These are phyloP conservation scores for Drosophila albomicans DNA, from an alignment of 1,140 invertebrate species.

Conservation along the genomic window DNA sequence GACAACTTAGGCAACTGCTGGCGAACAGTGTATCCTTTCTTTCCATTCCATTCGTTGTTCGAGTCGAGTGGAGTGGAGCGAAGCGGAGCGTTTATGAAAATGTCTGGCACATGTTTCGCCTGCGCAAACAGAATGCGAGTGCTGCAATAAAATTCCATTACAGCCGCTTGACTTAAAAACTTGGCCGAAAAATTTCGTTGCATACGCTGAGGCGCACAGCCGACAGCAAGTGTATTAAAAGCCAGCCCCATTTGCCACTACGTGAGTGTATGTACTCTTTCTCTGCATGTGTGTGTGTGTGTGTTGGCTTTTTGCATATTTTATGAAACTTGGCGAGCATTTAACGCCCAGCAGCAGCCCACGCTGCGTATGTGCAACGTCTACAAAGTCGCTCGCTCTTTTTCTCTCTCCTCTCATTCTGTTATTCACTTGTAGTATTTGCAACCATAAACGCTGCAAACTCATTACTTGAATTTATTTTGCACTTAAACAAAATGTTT, in stretches of 20 bases:
- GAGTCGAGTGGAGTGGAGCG: not conserved
- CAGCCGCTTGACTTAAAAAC: slow-evolving; percentile 73
- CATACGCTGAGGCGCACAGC: slow-evolving; percentile 31
- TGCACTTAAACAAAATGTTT: slow-evolving; percentile 83
- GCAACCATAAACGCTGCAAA: slow-evolving; percentile 64
- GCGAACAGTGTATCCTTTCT: not conserved
- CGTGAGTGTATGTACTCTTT: slow-evolving; percentile 54
- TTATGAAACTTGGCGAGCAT: slow-evolving; percentile 81
- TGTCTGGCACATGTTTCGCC: slow-evolving; percentile 79
- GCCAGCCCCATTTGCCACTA: slow-evolving; percentile 63
- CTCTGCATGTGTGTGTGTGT: slow-evolving; percentile 10
- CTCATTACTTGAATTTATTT: slow-evolving; percentile 83
- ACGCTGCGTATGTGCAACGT: slow-evolving; percentile 39
- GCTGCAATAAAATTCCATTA: slow-evolving; percentile 82
- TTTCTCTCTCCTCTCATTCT: not conserved
- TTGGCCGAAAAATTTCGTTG: slow-evolving; percentile 67
- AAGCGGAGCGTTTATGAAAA: slow-evolving; percentile 68
- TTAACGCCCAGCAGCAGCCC: slow-evolving; percentile 57
- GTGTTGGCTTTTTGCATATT: slow-evolving; percentile 72
- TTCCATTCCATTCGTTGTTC: not conserved
- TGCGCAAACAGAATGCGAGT: slow-evolving; percentile 77
- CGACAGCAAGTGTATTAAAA: slow-evolving; percentile 74
- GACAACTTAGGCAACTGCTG: slow-evolving; percentile 10
- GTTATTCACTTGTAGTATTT: slow-evolving; percentile 7
- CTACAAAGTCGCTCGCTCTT: slow-evolving; percentile 1